Conservation (phyloP, 2,888 invertebrate species). For the Trichopoda pennipes region DNA sequence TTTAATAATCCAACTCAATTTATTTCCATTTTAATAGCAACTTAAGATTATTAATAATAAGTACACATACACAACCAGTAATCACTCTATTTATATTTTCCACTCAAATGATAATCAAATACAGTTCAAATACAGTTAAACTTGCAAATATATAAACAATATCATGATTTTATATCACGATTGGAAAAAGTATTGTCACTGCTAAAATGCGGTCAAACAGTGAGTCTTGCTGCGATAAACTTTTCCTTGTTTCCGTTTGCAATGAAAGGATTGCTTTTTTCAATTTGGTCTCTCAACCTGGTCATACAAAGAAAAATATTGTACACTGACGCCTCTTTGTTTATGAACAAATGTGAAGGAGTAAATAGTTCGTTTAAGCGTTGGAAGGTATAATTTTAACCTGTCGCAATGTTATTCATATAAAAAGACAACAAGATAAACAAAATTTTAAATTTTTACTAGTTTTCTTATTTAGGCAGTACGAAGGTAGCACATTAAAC, state of each 20-base stretch:
- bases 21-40: neutral
- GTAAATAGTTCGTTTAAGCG: neutral
- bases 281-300: neutral
- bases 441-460: neutral
- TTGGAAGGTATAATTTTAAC: slow-evolving; percentile 33
- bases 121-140: neutral
- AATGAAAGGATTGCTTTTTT: slow-evolving; percentile 29
- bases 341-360: neutral
- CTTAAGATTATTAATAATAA: neutral
- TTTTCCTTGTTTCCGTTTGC: slow-evolving; percentile 51
- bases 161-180: slow-evolving; percentile 27
- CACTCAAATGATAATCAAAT: neutral
- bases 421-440: slow-evolving; percentile 22
- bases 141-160: too few species aligned
- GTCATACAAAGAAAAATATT: neutral
- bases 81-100: neutral
- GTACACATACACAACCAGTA: neutral
- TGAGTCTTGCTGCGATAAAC: slow-evolving; percentile 56
- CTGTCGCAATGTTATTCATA: slow-evolving; percentile 33
- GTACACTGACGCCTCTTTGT: slow-evolving; percentile 1
- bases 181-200: slow-evolving; percentile 53
- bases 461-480: slow-evolving; percentile 2
- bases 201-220: slow-evolving; percentile 46
- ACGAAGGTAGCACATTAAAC: neutral
- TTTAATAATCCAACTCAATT: neutral